Evolutionary conservation across 2,888 invertebrate species (phyloP).

Genomic region (Trichopria drosophilae): DNA sequence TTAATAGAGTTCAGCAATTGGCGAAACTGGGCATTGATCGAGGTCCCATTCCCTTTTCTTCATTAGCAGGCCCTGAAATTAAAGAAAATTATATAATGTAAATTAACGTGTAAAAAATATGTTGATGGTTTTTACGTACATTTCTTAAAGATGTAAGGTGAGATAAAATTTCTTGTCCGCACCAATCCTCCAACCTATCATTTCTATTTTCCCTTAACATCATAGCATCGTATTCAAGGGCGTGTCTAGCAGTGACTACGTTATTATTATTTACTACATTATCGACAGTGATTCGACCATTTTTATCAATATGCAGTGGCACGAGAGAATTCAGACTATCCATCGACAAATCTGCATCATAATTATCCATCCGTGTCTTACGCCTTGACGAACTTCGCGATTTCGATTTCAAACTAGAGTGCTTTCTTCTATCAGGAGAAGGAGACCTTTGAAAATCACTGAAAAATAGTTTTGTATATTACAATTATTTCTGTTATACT

Average conservation of each 20-base stretch:
- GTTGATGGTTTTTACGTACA: constrained; percentile 34
- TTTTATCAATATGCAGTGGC: constrained; percentile 62
- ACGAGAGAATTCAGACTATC: constrained; percentile 56
- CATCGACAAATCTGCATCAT: constrained; percentile 53
- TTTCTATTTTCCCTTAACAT: constrained; percentile 6
- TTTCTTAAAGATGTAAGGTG: constrained; percentile 51
- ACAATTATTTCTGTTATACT: not conserved
- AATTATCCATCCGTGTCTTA: constrained; percentile 43
- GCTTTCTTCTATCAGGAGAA: constrained; percentile 48
- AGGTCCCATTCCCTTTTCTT: constrained; percentile 63
- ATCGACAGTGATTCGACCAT: constrained; percentile 59
- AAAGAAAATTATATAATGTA: constrained; percentile 8
- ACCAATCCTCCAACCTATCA: constrained; percentile 45
- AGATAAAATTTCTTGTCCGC: constrained; percentile 50
- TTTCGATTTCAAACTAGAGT: constrained; percentile 40
- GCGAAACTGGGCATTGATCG: constrained; percentile 48
- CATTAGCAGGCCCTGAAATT: constrained; percentile 57
- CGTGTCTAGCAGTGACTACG: constrained; percentile 43
- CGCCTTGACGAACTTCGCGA: constrained; percentile 38
- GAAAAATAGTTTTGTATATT: constrained; percentile 7
- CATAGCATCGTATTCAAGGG: constrained; percentile 5
- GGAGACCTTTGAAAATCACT: constrained; percentile 45
- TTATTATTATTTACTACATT: constrained; percentile 40
- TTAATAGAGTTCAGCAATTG: constrained; percentile 49
- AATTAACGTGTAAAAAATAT: constrained; percentile 7